Evolutionary conservation across 2,888 invertebrate genomes (phyloP).

Genomic region (Abrostola triplasia): DNA sequence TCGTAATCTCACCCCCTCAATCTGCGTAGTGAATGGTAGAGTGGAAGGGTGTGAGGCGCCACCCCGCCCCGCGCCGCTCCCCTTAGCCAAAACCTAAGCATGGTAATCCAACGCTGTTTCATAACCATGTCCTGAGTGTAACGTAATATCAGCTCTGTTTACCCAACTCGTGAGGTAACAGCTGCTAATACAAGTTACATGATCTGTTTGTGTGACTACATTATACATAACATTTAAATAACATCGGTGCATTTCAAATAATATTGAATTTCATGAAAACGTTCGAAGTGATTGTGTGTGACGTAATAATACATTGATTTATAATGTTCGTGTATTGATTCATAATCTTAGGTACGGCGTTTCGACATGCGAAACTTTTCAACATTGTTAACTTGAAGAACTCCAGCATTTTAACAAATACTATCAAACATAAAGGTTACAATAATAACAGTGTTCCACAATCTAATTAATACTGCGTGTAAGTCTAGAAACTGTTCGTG

Average conservation of each 20-base stretch:
- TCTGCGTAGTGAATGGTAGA: slow-evolving; percentile 63
- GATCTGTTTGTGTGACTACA: slow-evolving; percentile 39
- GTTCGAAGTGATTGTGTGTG: slow-evolving; percentile 33
- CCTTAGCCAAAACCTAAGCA: slow-evolving; percentile 37
- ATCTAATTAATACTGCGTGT: slow-evolving; percentile 72
- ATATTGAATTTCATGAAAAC: slow-evolving; percentile 47
- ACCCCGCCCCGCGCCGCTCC: slow-evolving; percentile 4
- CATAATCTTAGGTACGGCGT: slow-evolving; percentile 38
- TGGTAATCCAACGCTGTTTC: slow-evolving; percentile 35
- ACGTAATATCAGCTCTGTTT: slow-evolving; percentile 34
- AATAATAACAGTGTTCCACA: slow-evolving; percentile 62
- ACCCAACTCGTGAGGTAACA: slow-evolving; percentile 42
- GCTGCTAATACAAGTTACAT: slow-evolving; percentile 47
- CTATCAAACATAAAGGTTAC: slow-evolving; percentile 15
- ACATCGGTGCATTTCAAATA: slow-evolving; percentile 38
- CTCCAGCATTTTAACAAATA: slow-evolving; percentile 28
- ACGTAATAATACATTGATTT: slow-evolving; percentile 52
- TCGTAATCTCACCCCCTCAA: slow-evolving; percentile 55
- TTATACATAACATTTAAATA: slow-evolving; percentile 46
- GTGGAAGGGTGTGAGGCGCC: slow-evolving; percentile 14
- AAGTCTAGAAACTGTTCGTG: slow-evolving; percentile 64
- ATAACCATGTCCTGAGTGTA: slow-evolving; percentile 32
- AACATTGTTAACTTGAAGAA: slow-evolving; percentile 21
- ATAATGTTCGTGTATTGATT: slow-evolving; percentile 48
- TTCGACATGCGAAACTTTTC: slow-evolving; percentile 32